Conservation (phyloP, 35 echinoderm and acorn worm species). For the Ptychodera flava region DNA sequence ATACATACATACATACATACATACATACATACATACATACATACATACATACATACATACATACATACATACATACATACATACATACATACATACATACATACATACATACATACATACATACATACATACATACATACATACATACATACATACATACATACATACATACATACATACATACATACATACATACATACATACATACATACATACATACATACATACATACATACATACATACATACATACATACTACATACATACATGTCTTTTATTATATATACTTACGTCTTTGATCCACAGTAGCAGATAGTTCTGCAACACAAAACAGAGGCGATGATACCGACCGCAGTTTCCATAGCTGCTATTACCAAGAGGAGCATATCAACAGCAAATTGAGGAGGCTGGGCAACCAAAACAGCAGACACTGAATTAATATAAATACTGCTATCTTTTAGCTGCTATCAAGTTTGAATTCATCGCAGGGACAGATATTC, state of each 20-base stretch:
- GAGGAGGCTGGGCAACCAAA: too few relatives aligned
- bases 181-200: not conserved
- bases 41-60: not conserved
- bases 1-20: not conserved
- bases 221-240: not conserved
- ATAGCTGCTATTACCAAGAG: too few relatives aligned
- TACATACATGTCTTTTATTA: too few relatives aligned
- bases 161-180: not conserved
- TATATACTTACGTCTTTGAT: not conserved
- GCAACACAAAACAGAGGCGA: too few relatives aligned
- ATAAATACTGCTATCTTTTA: too few relatives aligned
- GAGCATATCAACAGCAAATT: too few relatives aligned
- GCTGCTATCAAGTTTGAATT: too few relatives aligned
- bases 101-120: not conserved
- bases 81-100: not conserved
- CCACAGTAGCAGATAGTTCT: too few relatives aligned
- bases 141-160: not conserved
- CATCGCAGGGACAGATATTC: too few relatives aligned
- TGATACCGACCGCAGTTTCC: too few relatives aligned
- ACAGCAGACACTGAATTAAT: too few relatives aligned
- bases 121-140: not conserved
- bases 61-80: not conserved
- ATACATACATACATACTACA: slow-evolving; percentile 7
- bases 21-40: not conserved
- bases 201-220: not conserved